These are phyloP conservation scores for Phycodurus eques DNA, from an alignment of 2,113 vertebrate species.

Conservation along the genomic window DNA sequence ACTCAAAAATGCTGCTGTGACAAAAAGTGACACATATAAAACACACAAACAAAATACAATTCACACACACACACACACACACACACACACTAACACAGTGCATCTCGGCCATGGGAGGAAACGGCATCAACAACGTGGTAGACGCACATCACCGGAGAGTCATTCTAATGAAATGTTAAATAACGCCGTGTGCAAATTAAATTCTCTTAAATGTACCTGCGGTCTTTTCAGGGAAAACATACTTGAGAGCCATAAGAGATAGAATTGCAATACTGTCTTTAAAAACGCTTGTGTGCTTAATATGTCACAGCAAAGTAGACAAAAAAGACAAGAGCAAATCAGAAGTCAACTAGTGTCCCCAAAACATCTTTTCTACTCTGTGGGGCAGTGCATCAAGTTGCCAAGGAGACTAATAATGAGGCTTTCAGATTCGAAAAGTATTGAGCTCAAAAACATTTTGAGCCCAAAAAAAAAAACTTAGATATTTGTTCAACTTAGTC, in stretches of 20 bases:
- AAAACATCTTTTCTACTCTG: no score
- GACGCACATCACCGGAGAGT: constrained; percentile 1
- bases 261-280: background rate
- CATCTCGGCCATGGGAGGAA: constrained; percentile 16
- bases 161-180: constrained; percentile 22
- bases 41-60: constrained; percentile 19
- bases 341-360: no score
- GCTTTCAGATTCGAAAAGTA: no score
- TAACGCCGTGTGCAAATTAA: constrained; percentile 17
- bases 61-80: constrained; percentile 8
- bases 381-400: no score
- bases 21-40: constrained; percentile 5
- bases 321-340: no score
- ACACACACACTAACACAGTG: background rate
- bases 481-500: no score
- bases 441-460: no score
- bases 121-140: constrained; percentile 8
- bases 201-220: constrained; percentile 25
- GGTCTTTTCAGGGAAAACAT: constrained; percentile 6
- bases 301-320: no score
- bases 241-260: background rate
- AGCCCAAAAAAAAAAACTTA: no score
- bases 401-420: no score
- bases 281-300: background rate
- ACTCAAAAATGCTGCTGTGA: constrained; percentile 34